Conservation (phyloP, 2,113 vertebrate species). For the Motacilla alba region DNA sequence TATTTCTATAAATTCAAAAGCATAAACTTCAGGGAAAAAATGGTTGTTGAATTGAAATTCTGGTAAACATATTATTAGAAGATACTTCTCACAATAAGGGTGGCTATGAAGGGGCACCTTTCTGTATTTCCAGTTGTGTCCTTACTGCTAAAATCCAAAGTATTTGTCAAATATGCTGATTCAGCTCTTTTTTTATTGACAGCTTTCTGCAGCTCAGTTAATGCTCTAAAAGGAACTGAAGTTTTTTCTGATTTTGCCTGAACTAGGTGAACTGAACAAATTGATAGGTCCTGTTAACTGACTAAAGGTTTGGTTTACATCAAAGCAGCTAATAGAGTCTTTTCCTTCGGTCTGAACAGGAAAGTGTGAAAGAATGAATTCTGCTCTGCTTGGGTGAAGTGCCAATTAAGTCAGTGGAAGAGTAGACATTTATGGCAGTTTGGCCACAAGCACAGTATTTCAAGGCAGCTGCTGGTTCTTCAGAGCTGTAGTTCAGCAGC, state of each 20-base stretch:
- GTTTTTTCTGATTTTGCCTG: neutral
- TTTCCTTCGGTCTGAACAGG: neutral
- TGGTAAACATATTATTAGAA: neutral
- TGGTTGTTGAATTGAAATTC: neutral
- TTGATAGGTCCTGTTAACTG: neutral
- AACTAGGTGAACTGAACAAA: neutral
- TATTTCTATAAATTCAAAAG: neutral
- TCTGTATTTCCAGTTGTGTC: neutral
- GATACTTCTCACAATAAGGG: neutral
- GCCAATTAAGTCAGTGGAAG: neutral
- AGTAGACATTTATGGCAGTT: neutral
- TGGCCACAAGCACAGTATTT: neutral
- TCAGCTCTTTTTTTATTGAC: neutral
- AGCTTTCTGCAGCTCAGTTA: neutral
- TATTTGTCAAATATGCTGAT: neutral
- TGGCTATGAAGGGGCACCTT: neutral
- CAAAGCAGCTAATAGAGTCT: neutral
- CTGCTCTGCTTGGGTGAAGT: neutral
- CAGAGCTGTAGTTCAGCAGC: neutral
- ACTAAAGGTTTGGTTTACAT: neutral
- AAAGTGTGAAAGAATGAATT: neutral
- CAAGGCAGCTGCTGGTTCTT: neutral
- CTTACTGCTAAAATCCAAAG: neutral
- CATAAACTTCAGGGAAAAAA: neutral
- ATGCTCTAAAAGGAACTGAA: neutral